phyloP scores from a whole-genome alignment of 2,888 invertebrate genomes.

The Drosophila ustulata region DNA sequence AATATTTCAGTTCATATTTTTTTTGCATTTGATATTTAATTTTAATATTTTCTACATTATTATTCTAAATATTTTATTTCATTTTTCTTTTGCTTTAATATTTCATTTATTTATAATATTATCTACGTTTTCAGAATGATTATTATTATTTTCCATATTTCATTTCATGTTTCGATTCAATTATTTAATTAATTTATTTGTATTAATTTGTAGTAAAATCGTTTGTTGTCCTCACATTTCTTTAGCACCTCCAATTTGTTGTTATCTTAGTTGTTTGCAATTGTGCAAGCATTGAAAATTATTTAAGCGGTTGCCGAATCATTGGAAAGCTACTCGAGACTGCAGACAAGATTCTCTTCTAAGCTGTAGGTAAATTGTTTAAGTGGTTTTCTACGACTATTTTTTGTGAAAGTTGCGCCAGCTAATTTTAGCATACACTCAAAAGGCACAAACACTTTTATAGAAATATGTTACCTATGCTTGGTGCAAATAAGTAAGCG shows the following conservation, averaged over 20 bases:
- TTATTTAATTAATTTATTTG: not conserved
- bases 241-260: too few relatives aligned
- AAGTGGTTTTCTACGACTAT: slow-evolving; percentile 48
- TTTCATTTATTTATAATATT: not conserved
- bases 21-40: not conserved
- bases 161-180: not conserved
- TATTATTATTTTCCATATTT: not conserved
- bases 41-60: not conserved
- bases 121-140: not conserved
- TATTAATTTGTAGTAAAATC: not conserved
- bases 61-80: not conserved
- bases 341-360: slow-evolving; percentile 6
- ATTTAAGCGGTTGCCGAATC: not conserved
- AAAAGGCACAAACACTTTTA: not conserved
- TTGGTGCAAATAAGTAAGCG: slow-evolving; percentile 9
- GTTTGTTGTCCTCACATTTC: too few relatives aligned
- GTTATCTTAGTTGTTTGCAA: not conserved
- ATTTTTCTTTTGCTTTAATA: not conserved
- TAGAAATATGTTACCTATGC: slow-evolving; percentile 1
- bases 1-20: not conserved
- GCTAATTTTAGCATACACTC: slow-evolving; percentile 35
- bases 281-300: not conserved
- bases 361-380: slow-evolving; percentile 19
- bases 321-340: slow-evolving; percentile 16
- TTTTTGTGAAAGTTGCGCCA: slow-evolving; percentile 72